These are phyloP conservation scores for Onychomys arenicola DNA, from an alignment of 2,797 vertebrate genomes.

Conservation along the genomic window DNA sequence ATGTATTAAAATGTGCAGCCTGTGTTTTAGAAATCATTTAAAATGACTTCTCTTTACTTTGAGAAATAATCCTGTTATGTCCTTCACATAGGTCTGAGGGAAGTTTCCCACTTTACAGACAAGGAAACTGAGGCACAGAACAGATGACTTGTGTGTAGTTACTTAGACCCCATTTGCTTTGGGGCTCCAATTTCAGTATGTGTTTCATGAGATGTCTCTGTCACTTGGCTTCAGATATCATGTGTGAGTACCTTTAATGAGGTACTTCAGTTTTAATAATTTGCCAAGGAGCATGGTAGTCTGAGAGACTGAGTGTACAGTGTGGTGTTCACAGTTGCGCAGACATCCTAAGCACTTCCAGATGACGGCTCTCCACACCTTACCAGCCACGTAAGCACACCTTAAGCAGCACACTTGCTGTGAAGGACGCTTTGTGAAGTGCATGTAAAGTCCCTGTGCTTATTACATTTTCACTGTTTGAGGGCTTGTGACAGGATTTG, in stretches of 20 bases:
- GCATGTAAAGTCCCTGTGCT: background rate
- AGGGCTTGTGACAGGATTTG: background rate
- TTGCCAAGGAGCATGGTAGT: background rate
- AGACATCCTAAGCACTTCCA: constrained; percentile 24
- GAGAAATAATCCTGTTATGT: background rate
- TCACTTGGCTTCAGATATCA: constrained; percentile 30
- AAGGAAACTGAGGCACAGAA: background rate
- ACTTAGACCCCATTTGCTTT: constrained; percentile 13
- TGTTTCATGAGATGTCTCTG: constrained; percentile 25
- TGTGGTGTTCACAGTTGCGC: background rate
- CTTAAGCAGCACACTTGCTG: background rate
- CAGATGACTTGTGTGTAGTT: background rate
- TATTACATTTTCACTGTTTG: background rate
- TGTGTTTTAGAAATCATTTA: constrained; percentile 70
- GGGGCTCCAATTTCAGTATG: background rate
- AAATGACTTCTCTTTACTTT: constrained; percentile 71
- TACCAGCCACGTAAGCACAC: background rate
- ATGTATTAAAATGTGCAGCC: constrained; percentile 75
- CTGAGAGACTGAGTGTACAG: background rate
- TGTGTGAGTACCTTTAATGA: background rate
- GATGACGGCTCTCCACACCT: background rate
- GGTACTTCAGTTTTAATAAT: constrained; percentile 12
- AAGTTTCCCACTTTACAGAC: constrained; percentile 46
- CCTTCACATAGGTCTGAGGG: background rate
- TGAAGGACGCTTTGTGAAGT: constrained; percentile 21